Percentiles rank a stretch among this genome's conserved stretches.
phyloP scores from a whole-genome alignment of 2,797 vertebrate genomes.

The Ciconia nigra region DNA sequence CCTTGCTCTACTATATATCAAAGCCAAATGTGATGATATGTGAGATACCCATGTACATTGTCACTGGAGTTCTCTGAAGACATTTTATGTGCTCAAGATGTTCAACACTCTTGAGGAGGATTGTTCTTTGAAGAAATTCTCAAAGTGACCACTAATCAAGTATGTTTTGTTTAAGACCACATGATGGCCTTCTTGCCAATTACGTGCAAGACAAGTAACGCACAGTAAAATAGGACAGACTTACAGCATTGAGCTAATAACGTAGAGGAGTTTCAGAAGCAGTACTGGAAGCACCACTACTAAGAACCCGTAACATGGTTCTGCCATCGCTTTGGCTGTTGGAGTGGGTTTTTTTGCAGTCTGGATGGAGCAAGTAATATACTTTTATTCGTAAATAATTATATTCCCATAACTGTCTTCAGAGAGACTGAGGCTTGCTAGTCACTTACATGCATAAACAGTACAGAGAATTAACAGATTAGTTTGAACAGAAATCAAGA shows the following conservation, averaged over 20 bases:
- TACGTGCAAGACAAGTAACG: background rate
- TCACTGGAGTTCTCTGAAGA: background rate
- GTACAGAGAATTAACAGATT: conserved; percentile 1
- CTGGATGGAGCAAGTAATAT: background rate
- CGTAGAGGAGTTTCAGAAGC: background rate
- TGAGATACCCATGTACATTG: background rate
- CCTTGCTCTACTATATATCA: background rate
- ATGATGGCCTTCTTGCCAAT: background rate
- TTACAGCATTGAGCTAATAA: background rate
- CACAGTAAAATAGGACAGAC: background rate
- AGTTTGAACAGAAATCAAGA: conserved; percentile 17
- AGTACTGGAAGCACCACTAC: background rate
- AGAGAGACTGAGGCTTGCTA: background rate
- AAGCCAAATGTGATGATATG: background rate
- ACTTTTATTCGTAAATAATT: background rate
- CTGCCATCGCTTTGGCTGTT: background rate
- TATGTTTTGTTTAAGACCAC: background rate
- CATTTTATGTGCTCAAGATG: background rate
- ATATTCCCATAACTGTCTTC: background rate
- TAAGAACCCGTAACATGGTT: background rate
- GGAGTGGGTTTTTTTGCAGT: background rate
- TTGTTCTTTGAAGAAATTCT: background rate
- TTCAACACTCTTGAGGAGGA: background rate
- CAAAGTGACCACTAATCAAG: background rate
- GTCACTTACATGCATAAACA: background rate